Base-by-base conservation (phyloP, 2,113 vertebrate species). In the Thalassoma bifasciatum region DNA sequence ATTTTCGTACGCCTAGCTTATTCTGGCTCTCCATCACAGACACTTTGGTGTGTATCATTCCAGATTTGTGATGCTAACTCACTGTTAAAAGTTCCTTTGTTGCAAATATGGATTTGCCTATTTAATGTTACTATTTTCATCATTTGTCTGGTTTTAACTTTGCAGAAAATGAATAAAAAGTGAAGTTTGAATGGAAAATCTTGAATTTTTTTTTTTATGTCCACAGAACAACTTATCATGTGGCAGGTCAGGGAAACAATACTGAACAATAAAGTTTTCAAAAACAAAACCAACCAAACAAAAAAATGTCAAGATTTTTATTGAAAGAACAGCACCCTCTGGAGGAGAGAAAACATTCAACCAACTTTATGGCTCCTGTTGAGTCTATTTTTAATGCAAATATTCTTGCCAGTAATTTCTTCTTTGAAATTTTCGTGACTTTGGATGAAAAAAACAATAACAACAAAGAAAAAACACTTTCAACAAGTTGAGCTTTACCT, bases 141-240 rank as follows among this genome's bases (percentile, higher is more conserved):
- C 1, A 51, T 8, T 22, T 4, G n/a, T n/a, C n/a, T n/a, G n/a
- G n/a, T n/a, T n/a, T n/a, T n/a, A n/a, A n/a, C n/a, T n/a, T n/a
- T n/a, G n/a, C n/a, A n/a, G n/a, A n/a, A n/a, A n/a, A n/a, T n/a
- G 1, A 79, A 70, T 82, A 77, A 87, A 82, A 37, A 19, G 0
- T 54, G 9, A 34, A 4, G n/a, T 16, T 9, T 52, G 21, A 69
- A 26, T 8, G 26, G 17, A 42, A 17, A 2, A 19, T 26, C 8
- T 36, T 34, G 9, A 22, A 8, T 8, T 8, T 56, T 51, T 40
- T 44, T 40, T 47, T 21, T 22, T 54, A 22, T 26, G 19, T 26
- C 2, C n/a, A n/a, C n/a, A 7, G 0, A 42, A 23, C 19, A 37
- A 47, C 13, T 60, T 71, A 13, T 34, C 16, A 5, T 38, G 22